A percentile compares a stretch with the other conserved stretches of the same genome.
Conservation (phyloP, 2,113 vertebrate species). For the Eolophus roseicapilla region DNA sequence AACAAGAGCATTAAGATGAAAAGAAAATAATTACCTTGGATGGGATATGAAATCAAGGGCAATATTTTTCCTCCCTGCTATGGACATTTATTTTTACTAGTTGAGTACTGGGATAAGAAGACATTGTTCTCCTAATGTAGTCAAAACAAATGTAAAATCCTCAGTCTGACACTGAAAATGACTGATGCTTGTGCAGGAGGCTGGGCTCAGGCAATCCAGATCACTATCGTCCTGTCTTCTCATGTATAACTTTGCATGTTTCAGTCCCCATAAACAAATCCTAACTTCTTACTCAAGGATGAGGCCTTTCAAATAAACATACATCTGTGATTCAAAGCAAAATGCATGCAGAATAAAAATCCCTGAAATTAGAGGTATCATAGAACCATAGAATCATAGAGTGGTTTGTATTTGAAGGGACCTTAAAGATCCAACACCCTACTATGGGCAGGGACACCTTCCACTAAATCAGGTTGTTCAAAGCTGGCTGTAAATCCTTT, state of each 20-base stretch:
- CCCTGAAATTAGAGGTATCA: not conserved
- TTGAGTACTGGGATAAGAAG: slow-evolving; percentile 52
- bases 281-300: not conserved
- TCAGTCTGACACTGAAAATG: slow-evolving; percentile 32
- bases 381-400: not conserved
- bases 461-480: not conserved
- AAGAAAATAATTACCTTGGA: slow-evolving; percentile 59
- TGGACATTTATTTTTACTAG: slow-evolving; percentile 52
- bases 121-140: slow-evolving; percentile 46
- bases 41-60: slow-evolving; percentile 38
- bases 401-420: not conserved
- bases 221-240: slow-evolving; percentile 31
- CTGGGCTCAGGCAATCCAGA: slow-evolving; percentile 44
- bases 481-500: not conserved
- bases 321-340: not conserved
- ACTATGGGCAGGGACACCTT: not conserved
- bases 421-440: not conserved
- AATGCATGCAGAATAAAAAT: not conserved
- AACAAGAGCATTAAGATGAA: slow-evolving; percentile 26
- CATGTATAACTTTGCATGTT: slow-evolving; percentile 14
- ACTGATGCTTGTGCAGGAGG: slow-evolving; percentile 35
- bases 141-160: slow-evolving; percentile 57
- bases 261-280: slow-evolving; percentile 32
- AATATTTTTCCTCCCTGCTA: slow-evolving; percentile 55
- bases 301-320: slow-evolving; percentile 27